These are phyloP conservation scores for Odontocerum albicorne DNA, from an alignment of 2,888 invertebrate genomes.

Conservation along the genomic window DNA sequence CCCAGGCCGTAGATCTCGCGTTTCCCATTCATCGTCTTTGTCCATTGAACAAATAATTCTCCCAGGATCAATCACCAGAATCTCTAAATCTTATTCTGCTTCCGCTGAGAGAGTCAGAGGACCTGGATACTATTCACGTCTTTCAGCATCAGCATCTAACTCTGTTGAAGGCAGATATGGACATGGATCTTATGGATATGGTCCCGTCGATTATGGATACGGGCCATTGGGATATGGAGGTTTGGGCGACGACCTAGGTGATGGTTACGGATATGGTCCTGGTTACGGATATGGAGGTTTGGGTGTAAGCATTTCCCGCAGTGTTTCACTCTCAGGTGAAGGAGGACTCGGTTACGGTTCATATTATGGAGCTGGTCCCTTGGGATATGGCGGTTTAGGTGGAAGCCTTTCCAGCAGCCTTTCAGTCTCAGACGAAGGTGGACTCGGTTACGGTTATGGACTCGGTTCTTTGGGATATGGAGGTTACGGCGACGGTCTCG, in stretches of 20 bases:
- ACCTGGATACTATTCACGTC: conserved; percentile 4
- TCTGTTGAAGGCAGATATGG: conserved; percentile 5
- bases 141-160: not conserved
- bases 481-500: no score
- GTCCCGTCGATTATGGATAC: no score
- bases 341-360: no score
- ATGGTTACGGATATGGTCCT: no score
- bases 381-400: no score
- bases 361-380: no score
- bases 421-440: not conserved
- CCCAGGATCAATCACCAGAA: conserved; percentile 11
- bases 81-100: conserved; percentile 1
- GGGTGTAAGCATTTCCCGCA: no score
- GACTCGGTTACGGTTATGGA: not conserved
- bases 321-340: no score
- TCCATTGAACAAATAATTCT: conserved; percentile 4
- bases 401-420: not conserved
- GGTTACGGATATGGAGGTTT: no score
- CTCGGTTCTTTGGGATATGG: no score
- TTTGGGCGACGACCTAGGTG: no score
- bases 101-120: not conserved
- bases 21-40: conserved; percentile 4
- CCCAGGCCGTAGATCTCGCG: not conserved
- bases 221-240: not conserved
- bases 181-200: not conserved